phyloP scores from a whole-genome alignment of 2,113 vertebrate species.

The Thamnaconus septentrionalis region DNA sequence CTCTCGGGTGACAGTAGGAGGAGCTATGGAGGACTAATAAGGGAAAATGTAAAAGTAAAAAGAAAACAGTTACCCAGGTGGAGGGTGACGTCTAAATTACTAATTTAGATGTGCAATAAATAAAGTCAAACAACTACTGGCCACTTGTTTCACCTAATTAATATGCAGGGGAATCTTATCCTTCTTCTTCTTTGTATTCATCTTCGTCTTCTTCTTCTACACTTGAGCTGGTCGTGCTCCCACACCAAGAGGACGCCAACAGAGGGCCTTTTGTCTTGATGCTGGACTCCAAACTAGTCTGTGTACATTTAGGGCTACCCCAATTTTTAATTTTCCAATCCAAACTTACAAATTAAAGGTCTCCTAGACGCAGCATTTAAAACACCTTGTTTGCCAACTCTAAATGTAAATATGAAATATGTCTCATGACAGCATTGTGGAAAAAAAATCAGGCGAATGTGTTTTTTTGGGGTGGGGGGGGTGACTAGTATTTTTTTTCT shows the following conservation, averaged over 20 bases:
- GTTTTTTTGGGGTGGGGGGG: constrained; percentile 61
- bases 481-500: not conserved
- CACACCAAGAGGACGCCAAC: constrained; percentile 77
- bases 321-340: too few species aligned
- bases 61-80: constrained; percentile 20
- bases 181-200: too few species aligned
- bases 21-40: constrained; percentile 6
- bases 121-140: too few species aligned
- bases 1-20: constrained; percentile 6
- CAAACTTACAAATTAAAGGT: too few species aligned
- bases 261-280: constrained; percentile 75
- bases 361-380: too few species aligned
- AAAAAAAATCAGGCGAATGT: constrained; percentile 44
- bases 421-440: not conserved
- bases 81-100: not conserved
- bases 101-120: too few species aligned
- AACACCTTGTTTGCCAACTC: too few species aligned
- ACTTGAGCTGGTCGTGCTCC: constrained; percentile 48
- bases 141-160: too few species aligned
- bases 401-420: too few species aligned
- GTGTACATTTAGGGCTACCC: not conserved
- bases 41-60: constrained; percentile 9
- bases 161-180: too few species aligned
- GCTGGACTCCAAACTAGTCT: constrained; percentile 49
- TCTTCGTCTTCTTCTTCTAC: too few species aligned